These are phyloP conservation scores for Synodontis membranacea DNA, from an alignment of 2,113 vertebrate genomes.

Conservation along the genomic window DNA sequence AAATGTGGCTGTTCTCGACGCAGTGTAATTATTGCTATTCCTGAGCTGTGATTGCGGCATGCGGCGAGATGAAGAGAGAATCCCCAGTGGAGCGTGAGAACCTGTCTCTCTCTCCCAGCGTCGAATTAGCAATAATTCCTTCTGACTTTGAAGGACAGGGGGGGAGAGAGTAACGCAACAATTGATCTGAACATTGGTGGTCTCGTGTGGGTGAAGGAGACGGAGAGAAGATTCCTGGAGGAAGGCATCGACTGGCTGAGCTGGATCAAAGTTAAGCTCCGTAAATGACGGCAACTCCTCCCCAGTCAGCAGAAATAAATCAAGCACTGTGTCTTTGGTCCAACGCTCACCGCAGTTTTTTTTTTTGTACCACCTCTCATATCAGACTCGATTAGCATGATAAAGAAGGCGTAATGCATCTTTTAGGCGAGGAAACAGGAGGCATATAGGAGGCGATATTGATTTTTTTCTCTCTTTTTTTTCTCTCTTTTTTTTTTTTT, in stretches of 20 bases:
- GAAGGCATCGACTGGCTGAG: conserved; percentile 48
- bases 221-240: conserved; percentile 40
- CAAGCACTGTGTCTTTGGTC: conserved; percentile 36
- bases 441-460: neutral
- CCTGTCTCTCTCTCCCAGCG: conserved; percentile 11
- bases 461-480: too few species aligned
- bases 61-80: conserved; percentile 39
- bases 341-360: conserved; percentile 21
- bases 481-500: too few species aligned
- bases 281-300: conserved; percentile 39
- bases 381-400: neutral
- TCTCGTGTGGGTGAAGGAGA: neutral
- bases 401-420: neutral
- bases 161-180: conserved; percentile 27
- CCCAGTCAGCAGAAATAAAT: conserved; percentile 48
- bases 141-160: conserved; percentile 48
- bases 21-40: conserved; percentile 46
- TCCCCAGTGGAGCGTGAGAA: conserved; percentile 40
- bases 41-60: conserved; percentile 41
- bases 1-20: neutral
- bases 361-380: neutral
- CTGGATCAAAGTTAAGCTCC: conserved; percentile 46
- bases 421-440: neutral
- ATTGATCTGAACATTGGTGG: conserved; percentile 47
- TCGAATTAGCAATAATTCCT: conserved; percentile 51